Base-by-base conservation (phyloP, 2,888 invertebrate species). In the Baccha elongata region DNA sequence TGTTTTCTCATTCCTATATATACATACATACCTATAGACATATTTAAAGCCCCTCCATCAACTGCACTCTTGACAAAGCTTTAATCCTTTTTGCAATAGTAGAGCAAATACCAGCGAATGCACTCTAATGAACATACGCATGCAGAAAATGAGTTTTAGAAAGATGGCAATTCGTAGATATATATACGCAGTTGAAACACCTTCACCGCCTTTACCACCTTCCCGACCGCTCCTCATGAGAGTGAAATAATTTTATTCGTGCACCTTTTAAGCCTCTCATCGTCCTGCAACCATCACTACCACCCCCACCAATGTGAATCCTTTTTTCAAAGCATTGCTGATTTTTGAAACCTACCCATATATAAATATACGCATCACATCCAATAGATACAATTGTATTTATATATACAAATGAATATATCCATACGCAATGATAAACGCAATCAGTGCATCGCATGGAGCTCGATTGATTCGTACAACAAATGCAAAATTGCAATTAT, bases 401-500 rank as follows among this genome's bases (percentile, higher is more conserved):
- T n/a, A n/a, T 13, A 15, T 37, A 17, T 46, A 35, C 21, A 13
- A 29, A 15, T 35, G 23, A 15, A 67, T 17, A 65, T 48, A 42
- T 10, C 13, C 50, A 50, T 52, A 67, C 60, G 60, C 65, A 67
- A 32, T 46, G 60, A 72, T 75, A 75, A 75, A 75, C 67, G 71
- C 71, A 81, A 81, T 81, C 81, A 75, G 71, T 72, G 71, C 75
- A 42, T 11, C 32, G 67, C 75, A 71, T 65, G 55, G 65, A 52
- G 58, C 65, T 71, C 71, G 74, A 81, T 75, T 75, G 81, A 81
- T 81, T 81, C 81, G 75, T 50, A 81, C 71, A 81, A 71, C 71
- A 81, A 81, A 81, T 75, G 60, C 81, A 67, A 71, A 81, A 75
- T 81, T 67, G 81, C 81, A 81, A 81, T 81, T 81, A 81, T 81